These are phyloP conservation scores for Glareola pratincola DNA, from an alignment of 2,113 vertebrate genomes.

Conservation along the genomic window DNA sequence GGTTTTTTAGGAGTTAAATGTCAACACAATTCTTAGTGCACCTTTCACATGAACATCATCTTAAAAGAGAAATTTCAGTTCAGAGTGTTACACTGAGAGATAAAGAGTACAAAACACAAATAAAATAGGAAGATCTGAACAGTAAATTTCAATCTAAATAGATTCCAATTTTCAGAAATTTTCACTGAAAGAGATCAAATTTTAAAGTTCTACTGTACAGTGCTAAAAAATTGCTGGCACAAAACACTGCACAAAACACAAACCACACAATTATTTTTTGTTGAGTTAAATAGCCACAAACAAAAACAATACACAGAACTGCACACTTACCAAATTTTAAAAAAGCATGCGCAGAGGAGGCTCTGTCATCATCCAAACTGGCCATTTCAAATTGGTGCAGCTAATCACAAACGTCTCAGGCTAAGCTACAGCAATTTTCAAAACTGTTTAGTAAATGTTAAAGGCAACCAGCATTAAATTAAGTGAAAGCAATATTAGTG, in stretches of 20 bases:
- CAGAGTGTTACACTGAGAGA: background rate
- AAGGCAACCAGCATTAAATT: conserved; percentile 82
- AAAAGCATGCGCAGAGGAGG: conserved; percentile 74
- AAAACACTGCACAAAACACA: background rate
- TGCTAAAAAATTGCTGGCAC: background rate
- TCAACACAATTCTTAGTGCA: background rate
- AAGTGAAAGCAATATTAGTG: conserved; percentile 76
- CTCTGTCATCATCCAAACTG: conserved; percentile 71
- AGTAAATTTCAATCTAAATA: background rate
- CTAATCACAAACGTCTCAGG: conserved; percentile 85
- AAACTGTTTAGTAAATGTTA: conserved; percentile 87
- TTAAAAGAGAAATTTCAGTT: background rate
- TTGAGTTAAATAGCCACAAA: conserved; percentile 37
- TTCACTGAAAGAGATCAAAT: background rate
- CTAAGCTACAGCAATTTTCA: conserved; percentile 89
- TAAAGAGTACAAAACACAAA: background rate
- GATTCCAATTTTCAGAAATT: background rate
- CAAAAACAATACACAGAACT: conserved; percentile 48
- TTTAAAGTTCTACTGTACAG: background rate
- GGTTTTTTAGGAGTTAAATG: background rate
- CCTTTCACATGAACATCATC: background rate
- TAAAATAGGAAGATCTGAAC: background rate
- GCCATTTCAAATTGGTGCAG: conserved; percentile 90
- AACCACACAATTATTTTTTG: background rate
- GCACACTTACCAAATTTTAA: conserved; percentile 87